Base-by-base conservation (phyloP, 2,888 invertebrate species). In the Acronicta leporina region DNA sequence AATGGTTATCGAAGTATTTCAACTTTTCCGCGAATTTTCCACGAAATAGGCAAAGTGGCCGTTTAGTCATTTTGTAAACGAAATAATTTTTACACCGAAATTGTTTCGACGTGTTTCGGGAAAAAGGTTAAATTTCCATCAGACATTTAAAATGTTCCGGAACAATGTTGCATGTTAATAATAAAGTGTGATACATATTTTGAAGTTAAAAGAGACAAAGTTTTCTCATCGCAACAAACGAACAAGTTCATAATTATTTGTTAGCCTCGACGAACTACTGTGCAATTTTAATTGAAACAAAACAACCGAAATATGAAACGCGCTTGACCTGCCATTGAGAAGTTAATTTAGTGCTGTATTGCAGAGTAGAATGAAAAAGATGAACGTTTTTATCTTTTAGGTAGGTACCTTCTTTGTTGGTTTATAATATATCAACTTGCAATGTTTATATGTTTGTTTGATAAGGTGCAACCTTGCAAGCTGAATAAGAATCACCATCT, bases 241-340 rank as follows among this genome's bases (percentile, higher is more conserved):
- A 87, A 87, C 87, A 82, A 89, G 86, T 88, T 87, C 82, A 81
- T 91, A 89, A 92, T 91, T 91, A 90, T 91, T 90, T 90, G 88
- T 88, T 87, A 82, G 77, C 82, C 81, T 75, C 84, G 77, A 79
- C 83, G 79, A 84, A 82, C 83, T 79, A 80, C 79, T 77, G 77
- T 81, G 77, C 82, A 77, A 85, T 88, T 90, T 88, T 89, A 90
- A 91, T 89, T 90, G 85, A 89, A 90, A 89, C 84, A 86, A 86
- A 90, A 88, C 86, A 87, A 88, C 81, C 81, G 78, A 84, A 88
- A 87, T 85, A 82, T 81, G 74, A 83, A 85, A 82, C 78, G 72
- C 68, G 78, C 85, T 89, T 87, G 87, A 89, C 87, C 88, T 79
- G 80, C 76, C 79, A 82, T 80, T 79, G 83, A 80, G 71, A 75